phyloP scores from a whole-genome alignment of 2,797 vertebrate species.

The Neomorphus geoffroyi region DNA sequence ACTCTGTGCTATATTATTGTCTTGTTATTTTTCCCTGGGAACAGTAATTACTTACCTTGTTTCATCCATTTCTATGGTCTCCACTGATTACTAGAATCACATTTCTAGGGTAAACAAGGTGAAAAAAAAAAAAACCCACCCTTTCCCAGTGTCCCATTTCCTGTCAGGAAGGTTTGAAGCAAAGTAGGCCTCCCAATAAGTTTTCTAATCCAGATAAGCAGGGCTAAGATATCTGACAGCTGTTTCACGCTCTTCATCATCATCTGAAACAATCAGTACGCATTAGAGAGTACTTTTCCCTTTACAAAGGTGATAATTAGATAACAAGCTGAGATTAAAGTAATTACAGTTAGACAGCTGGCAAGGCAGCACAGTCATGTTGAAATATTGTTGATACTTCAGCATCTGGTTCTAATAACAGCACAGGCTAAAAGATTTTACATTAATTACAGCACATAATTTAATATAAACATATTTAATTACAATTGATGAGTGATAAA shows the following conservation, averaged over 20 bases:
- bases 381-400: conserved; percentile 85
- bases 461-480: conserved; percentile 90
- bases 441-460: conserved; percentile 86
- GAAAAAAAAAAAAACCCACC: fast-evolving
- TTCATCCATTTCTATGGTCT: conserved; percentile 35
- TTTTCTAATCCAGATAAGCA: conserved; percentile 75
- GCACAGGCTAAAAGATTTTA: conserved; percentile 82
- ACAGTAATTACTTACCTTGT: neutral
- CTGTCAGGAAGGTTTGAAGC: conserved; percentile 51
- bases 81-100: conserved; percentile 44
- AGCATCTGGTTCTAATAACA: conserved; percentile 85
- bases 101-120: conserved; percentile 58
- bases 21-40: neutral
- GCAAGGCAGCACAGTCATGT: conserved; percentile 81
- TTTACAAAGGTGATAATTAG: conserved; percentile 92
- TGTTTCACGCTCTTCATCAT: conserved; percentile 84
- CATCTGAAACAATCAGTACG: conserved; percentile 85
- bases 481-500: conserved; percentile 85
- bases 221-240: conserved; percentile 82
- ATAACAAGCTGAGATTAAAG: conserved; percentile 91
- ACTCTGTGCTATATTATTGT: neutral
- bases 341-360: conserved; percentile 89
- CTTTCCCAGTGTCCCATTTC: conserved; percentile 23
- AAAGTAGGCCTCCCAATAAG: conserved; percentile 70
- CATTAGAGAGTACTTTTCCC: conserved; percentile 87